These are phyloP conservation scores for Melipona beecheii DNA, from an alignment of 2,888 invertebrate species.

Conservation along the genomic window DNA sequence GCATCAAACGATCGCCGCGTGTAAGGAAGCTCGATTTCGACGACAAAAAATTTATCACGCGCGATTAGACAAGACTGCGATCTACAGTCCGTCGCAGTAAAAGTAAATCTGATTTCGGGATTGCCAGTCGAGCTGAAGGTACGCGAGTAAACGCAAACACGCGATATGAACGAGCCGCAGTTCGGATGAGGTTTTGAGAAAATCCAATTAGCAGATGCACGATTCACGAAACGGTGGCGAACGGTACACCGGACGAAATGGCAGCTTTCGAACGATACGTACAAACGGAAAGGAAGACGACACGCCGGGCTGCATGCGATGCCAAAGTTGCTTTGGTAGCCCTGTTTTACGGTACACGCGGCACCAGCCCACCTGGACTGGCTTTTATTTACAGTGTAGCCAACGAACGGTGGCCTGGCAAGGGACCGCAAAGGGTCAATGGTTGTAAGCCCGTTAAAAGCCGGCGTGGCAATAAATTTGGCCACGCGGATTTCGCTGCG, in stretches of 20 bases:
- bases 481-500: conserved; percentile 38
- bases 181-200: background rate
- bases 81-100: too few species aligned
- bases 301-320: conserved; percentile 7
- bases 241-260: conserved; percentile 11
- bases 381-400: conserved; percentile 60
- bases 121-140: too few species aligned
- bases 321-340: conserved; percentile 48
- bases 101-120: too few species aligned
- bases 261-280: conserved; percentile 21
- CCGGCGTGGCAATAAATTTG: conserved; percentile 41
- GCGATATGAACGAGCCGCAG: background rate
- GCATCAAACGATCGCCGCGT: too few species aligned
- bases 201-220: conserved; percentile 17
- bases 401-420: conserved; percentile 36
- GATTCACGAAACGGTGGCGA: conserved; percentile 11
- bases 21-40: too few species aligned
- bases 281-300: conserved; percentile 6
- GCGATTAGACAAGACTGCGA: too few species aligned
- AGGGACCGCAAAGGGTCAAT: conserved; percentile 60
- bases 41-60: too few species aligned
- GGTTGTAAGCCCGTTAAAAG: conserved; percentile 47
- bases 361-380: conserved; percentile 34
- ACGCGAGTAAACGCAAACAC: too few species aligned
- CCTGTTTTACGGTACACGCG: conserved; percentile 60